Base-by-base conservation (phyloP, 2,113 vertebrate genomes). In the Pogona vitticeps region DNA sequence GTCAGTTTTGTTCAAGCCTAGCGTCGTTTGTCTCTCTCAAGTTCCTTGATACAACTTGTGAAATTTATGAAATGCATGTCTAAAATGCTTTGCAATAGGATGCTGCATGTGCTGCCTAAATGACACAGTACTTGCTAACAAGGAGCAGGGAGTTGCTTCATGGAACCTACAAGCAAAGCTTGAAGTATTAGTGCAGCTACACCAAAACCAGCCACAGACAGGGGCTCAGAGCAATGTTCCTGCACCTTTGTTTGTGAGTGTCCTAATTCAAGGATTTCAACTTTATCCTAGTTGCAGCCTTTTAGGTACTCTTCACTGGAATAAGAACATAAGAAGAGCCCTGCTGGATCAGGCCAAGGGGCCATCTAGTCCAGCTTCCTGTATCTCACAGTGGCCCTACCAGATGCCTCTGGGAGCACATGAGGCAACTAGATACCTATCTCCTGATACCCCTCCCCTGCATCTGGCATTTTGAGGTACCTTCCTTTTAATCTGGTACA, bases 191-290 rank as follows among this genome's bases (percentile, higher is more conserved):
- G 92, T 81, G 84, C 77, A 91, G 91, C 84, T 28, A 26, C 28
- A 7, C 26, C 93, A 94, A 89, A 89, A 78, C 82, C 88, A 89
- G 92, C 91, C 90, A 89, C 91, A 93, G 93, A 94, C n/a, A n/a
- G n/a, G n/a, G n/a, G n/a, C n/a, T n/a, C n/a, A n/a, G n/a, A n/a
- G 86, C 36, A 23, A 92, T 94, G 87, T 92, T 93, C 40, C 88
- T 91, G 93, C 92, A 95, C 94, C 90, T 85, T 94, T 91, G 73
- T 82, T 78, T 87, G 85, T 88, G 86, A 52, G 91, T 79, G 52
- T 89, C 88, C 90, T 92, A 93, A 88, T 90, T 90, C 75, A 76
- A 85, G 75, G 88, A 92, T 87, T 90, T 94, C 84, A 86, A n/a
- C 65, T 91, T 80, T 91, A 88, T 87, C 75, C 14, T 12, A 52